phyloP scores from a whole-genome alignment of 2,797 vertebrate species.

The Crenuchus spilurus region DNA sequence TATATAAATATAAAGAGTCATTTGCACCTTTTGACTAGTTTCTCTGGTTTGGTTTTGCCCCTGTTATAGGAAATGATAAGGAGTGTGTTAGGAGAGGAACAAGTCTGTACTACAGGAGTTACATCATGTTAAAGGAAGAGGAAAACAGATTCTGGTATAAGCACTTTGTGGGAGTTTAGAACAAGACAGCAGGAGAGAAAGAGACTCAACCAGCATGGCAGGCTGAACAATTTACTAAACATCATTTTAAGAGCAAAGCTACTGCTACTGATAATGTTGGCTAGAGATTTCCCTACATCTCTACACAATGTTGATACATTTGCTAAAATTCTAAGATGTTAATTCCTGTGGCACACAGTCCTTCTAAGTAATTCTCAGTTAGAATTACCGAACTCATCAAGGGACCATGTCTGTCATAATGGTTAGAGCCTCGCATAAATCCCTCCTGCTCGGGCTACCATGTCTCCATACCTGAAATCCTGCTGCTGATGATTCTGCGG shows the following conservation, averaged over 20 bases:
- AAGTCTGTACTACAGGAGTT: not conserved
- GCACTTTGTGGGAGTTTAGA: not conserved
- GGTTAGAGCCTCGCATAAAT: not conserved
- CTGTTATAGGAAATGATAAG: not conserved
- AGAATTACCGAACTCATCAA: not conserved
- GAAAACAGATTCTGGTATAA: not conserved
- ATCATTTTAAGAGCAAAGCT: not conserved
- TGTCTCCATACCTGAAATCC: constrained; percentile 74
- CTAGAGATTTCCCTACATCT: too few relatives aligned
- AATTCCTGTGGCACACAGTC: too few relatives aligned
- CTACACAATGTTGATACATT: too few relatives aligned
- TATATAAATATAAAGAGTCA: too few relatives aligned
- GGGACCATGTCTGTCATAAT: not conserved
- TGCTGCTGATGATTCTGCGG: constrained; percentile 62
- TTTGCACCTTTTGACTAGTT: too few relatives aligned
- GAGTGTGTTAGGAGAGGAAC: not conserved
- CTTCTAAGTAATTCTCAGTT: too few relatives aligned
- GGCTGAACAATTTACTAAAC: not conserved
- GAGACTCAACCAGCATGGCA: constrained; percentile 25
- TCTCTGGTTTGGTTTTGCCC: too few relatives aligned
- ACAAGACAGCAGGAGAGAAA: constrained; percentile 1
- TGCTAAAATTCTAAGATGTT: too few relatives aligned
- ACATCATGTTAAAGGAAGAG: not conserved
- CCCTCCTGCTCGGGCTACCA: not conserved
- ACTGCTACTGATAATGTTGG: not conserved